Base-by-base conservation (phyloP, 2,888 invertebrate genomes). In the Tenthredo amoena region DNA sequence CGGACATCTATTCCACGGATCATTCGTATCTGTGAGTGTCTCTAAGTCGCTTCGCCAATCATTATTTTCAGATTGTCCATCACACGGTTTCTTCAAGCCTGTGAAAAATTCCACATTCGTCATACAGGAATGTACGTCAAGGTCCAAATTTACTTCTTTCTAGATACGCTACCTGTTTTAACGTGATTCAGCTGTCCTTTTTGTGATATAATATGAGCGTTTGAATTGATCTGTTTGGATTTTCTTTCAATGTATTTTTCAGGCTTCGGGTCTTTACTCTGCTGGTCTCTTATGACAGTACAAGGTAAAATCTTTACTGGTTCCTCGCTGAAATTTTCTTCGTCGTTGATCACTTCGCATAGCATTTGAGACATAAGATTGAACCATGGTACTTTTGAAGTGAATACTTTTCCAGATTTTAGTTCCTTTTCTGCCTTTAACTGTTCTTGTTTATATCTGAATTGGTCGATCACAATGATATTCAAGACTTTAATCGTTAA, bases 401-500 rank as follows among this genome's bases (percentile, higher is more conserved):
- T 86, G n/a, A 88, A 90, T 1, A 79, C 71, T 65, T 87, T 89
- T 7, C 85, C 87, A 7, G 55, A 87, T 47, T 86, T 84, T 34
- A 91, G 82, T 7, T 85, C 84, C 76, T 86, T 72, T 7, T 89
- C 88, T 72, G 84, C 88, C 84, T 87, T 87, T 31, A 81, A 68
- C 87, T 90, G 90, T 72, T 91, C 90, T 43, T 79, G 79, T 6
- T 86, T 84, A 55, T 90, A 90, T 83, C 90, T 90, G 62, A 62
- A 50, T 84, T 58, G 18, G 10, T 71, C 2, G 12, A 9, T 62
- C 15, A 37, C 15, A 62, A 50, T 18, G 18, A 34, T 15, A 34
- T 15, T 34, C 18, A 34, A 10, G 72, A 84, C 84, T 55, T 58
- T 58, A 37, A 62, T 58, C 55, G 31, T 72, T 40, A 72, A 26